Conservation (phyloP, 2,888 invertebrate species). For the Prenolepis imparis region DNA sequence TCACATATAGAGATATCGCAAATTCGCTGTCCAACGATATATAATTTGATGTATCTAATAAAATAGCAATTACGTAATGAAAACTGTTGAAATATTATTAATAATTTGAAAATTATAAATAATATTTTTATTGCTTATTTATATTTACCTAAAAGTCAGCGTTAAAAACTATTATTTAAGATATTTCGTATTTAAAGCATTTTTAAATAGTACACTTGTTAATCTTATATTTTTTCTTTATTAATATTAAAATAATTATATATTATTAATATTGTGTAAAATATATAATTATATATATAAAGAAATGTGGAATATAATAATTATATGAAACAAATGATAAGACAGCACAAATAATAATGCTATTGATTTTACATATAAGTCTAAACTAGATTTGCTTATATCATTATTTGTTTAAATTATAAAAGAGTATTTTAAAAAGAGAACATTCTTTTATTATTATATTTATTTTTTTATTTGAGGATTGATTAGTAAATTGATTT, state of each 20-base stretch:
- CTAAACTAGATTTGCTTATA: neutral
- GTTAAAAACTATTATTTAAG: conserved; percentile 8
- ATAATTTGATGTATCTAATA: neutral
- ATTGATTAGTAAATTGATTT: conserved; percentile 15
- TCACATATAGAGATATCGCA: neutral
- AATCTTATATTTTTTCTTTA: neutral
- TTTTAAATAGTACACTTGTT: neutral
- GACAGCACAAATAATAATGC: neutral
- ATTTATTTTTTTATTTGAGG: neutral
- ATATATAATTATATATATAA: neutral
- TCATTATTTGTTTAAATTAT: neutral
- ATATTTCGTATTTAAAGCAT: neutral
- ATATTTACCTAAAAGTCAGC: neutral
- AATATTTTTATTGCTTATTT: neutral
- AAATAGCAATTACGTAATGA: neutral
- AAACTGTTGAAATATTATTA: neutral
- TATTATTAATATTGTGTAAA: neutral
- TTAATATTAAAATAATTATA: conserved; percentile 1
- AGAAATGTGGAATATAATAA: neutral
- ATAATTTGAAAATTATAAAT: neutral
- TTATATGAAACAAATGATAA: neutral
- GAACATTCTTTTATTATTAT: neutral
- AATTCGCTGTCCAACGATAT: neutral
- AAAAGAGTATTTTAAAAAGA: neutral
- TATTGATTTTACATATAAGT: neutral